A percentile compares a stretch with the other conserved stretches of the same genome.
Conservation (phyloP, 2,888 invertebrate species). For the Drosophila yooni region DNA sequence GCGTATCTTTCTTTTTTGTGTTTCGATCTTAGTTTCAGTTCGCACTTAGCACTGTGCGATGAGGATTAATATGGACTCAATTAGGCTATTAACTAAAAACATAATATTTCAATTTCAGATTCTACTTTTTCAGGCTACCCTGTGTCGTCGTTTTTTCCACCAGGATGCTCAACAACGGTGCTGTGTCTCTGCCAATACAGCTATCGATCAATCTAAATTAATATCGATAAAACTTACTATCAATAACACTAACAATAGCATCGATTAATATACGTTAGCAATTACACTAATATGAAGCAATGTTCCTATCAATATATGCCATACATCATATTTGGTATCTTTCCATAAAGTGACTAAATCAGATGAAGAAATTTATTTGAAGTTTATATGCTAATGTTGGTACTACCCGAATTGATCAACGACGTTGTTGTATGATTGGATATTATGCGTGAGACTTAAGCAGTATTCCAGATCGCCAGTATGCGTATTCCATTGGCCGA, state of each 20-base stretch:
- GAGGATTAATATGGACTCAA: neutral
- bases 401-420: neutral
- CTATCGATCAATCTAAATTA: neutral
- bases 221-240: neutral
- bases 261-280: neutral
- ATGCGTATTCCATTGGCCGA: neutral
- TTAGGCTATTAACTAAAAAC: neutral
- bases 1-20: neutral
- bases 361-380: neutral
- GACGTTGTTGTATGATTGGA: neutral
- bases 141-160: neutral
- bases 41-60: neutral
- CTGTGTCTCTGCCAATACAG: neutral
- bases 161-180: neutral
- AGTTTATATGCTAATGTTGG: neutral
- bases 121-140: neutral
- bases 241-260: neutral
- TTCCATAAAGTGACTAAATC: neutral
- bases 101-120: neutral
- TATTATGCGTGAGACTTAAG: neutral
- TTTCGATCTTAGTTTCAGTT: neutral
- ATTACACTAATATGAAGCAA: neutral
- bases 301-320: neutral
- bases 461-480: neutral
- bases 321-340: neutral